Evolutionary conservation across 2,113 vertebrate genomes (phyloP).

Genomic region (Jacana jacana): DNA sequence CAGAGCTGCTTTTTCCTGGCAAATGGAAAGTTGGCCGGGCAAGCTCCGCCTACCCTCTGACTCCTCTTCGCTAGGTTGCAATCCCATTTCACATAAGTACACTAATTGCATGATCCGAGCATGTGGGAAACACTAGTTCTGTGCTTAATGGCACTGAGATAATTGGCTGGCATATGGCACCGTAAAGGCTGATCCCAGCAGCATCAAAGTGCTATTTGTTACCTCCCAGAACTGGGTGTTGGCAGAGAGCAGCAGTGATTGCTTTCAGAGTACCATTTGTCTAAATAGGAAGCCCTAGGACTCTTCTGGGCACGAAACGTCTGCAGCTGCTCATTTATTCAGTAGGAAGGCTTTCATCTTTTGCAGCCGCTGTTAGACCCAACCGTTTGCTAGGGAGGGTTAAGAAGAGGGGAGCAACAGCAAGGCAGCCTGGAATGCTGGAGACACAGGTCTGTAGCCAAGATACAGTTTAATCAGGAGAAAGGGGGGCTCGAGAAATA

Average conservation of each 20-base stretch:
- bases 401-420: not conserved
- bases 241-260: not conserved
- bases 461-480: not conserved
- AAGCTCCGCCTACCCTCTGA: not conserved
- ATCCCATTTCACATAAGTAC: not conserved
- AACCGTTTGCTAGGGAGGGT: not conserved
- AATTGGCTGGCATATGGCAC: slow-evolving; percentile 37
- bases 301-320: not conserved
- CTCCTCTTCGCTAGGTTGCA: not conserved
- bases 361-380: not conserved
- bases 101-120: not conserved
- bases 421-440: not conserved
- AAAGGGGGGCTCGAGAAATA: not conserved
- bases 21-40: not conserved
- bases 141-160: slow-evolving; percentile 13
- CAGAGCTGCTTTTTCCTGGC: not conserved
- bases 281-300: slow-evolving; percentile 3
- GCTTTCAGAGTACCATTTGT: slow-evolving; percentile 9
- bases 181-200: not conserved
- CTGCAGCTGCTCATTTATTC: not conserved
- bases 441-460: not conserved
- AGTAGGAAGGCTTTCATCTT: not conserved
- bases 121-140: slow-evolving; percentile 19
- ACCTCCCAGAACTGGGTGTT: not conserved
- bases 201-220: not conserved